Base-by-base conservation (phyloP, 1,140 invertebrate genomes). In the Nasonia longicornis region DNA sequence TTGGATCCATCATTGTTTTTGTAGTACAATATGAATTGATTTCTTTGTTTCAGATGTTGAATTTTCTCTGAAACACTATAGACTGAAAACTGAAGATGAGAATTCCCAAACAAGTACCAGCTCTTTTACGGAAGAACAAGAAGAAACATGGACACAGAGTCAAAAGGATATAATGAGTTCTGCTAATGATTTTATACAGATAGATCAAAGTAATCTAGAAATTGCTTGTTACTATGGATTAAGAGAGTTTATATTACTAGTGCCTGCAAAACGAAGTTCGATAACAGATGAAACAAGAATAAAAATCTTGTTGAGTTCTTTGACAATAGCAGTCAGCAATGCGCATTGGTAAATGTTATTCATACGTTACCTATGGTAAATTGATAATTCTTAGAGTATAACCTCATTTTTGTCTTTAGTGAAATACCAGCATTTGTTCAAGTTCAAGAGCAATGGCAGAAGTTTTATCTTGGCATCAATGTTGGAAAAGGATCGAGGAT, bases 371-470 rank as follows among this genome's bases (percentile, higher is more conserved):
- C 0, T 67, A 1, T 6, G 73, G 8, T 63, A 75, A 82, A 70
- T 20, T 72, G 29, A 75, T 29, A 3, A 2, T 79, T 79, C 16
- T n/a, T n/a, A 58, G 16, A 58, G 6, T 58, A n/a, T 58, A 58
- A 48, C 45, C 45, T n/a, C 12, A 29, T 71, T 80, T 52, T 42
- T 84, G 73, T 83, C 91, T 92, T 67, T 85, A 95, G 96, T 89
- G 92, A 95, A 83, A 92, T 97, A 73, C 97, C 97, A 45, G 92
- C 97, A 29, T 97, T 98, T 91, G 92, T 98, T 70, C 97, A 98
- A 92, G 93, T 96, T 29, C 91, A 95, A 85, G 94, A 96, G 88
- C 92, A 92, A 78, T 95, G 95, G 92, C 95, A 96, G 86, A 94
- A 95, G 84, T 95, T 94, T 90, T 98, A 95, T 89, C 89, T 95